phyloP scores from a whole-genome alignment of 2,797 vertebrate genomes.

The Peromyscus aztecus region DNA sequence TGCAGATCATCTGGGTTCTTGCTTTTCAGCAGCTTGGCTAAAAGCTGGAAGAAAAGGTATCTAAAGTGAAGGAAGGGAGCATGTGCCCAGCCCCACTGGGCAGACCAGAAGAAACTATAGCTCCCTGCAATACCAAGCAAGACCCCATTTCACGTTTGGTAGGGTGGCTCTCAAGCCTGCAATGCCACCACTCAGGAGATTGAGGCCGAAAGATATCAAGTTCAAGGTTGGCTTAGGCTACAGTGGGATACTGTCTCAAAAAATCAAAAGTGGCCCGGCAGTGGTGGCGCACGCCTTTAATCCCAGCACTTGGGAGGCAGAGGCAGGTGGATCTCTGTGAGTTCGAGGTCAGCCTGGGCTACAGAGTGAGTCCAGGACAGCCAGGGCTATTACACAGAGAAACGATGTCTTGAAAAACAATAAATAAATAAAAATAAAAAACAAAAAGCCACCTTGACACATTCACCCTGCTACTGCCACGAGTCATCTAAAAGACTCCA shows the following conservation, averaged over 20 bases:
- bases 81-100: too few species aligned
- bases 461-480: neutral
- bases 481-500: neutral
- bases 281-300: too few species aligned
- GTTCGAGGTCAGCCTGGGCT: too few species aligned
- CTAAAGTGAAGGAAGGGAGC: neutral
- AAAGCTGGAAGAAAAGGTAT: slow-evolving; percentile 88
- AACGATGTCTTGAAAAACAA: too few species aligned
- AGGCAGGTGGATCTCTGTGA: too few species aligned
- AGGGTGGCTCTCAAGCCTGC: neutral
- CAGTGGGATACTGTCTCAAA: neutral
- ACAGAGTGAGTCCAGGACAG: too few species aligned
- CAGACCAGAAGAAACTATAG: neutral
- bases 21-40: slow-evolving; percentile 95
- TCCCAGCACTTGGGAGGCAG: too few species aligned
- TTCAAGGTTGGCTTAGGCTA: neutral
- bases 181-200: neutral
- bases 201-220: neutral
- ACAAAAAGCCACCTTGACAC: neutral
- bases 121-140: neutral
- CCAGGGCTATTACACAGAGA: too few species aligned
- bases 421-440: neutral
- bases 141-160: neutral
- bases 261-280: neutral
- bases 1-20: slow-evolving; percentile 97